Base-by-base conservation (phyloP, 1,140 invertebrate species). In the Venustaconcha ellipsiformis region DNA sequence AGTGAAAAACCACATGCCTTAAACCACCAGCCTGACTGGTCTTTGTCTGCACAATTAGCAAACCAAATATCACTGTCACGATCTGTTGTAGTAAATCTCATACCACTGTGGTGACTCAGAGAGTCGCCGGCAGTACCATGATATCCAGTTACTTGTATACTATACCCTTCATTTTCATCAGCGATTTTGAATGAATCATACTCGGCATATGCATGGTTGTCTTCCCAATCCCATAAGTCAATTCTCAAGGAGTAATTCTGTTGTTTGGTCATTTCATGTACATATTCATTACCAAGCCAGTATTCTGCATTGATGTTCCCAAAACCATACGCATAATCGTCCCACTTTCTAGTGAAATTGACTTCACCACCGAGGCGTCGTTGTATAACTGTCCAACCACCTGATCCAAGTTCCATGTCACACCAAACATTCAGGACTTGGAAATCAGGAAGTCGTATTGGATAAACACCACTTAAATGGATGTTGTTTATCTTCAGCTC, bases 311-410 rank as follows among this genome's bases (percentile, higher is more conserved):
- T 94, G 0, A 95, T 94, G 89, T 97, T 96, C 5, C 97, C 97
- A 86, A 99, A 99, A 18, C 97, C 97, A 84, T 96, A 95, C 85
- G 97, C 96, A 88, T 99, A 99, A 84, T 97, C 95, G 30, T 94
- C 93, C 96, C 96, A 99, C 85, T 96, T 95, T 14, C 96, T 91
- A 83, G 97, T 96, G 91, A 98, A 98, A 87, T 96, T 97, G 0
- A 87, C 75, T 12, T 78, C 92, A 17, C 95, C 95, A 82, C 97
- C 95, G 79, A 92, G 92, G 5, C 96, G 92, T 6, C 94, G 92
- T 81, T 96, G 95, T 12, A 97, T 91, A 0, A 96, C 92, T 1
- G 95, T 97, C 94, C 95, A 97, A 1, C 95, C 94, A 12, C 96
- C 96, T 81, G 96, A 95, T 20, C 94, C 78, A 0, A 82, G 94